These are phyloP conservation scores for Sturnira hondurensis DNA, from an alignment of 2,113 vertebrate genomes.

Conservation along the genomic window DNA sequence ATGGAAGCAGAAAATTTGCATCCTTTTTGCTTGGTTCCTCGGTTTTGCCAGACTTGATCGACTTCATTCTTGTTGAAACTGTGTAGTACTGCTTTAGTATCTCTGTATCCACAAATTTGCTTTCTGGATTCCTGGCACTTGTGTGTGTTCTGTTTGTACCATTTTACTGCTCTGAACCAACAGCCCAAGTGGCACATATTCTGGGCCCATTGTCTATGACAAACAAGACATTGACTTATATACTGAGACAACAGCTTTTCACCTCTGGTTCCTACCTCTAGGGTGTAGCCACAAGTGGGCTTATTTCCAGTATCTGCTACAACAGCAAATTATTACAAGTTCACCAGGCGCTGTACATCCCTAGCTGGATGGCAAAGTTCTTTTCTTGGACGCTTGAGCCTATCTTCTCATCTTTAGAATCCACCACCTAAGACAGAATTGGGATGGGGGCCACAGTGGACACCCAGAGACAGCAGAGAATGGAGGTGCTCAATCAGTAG, in stretches of 20 bases:
- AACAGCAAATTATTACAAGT: slow-evolving; percentile 83
- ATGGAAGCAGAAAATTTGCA: slow-evolving; percentile 77
- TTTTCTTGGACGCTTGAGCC: slow-evolving; percentile 88
- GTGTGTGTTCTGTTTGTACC: slow-evolving; percentile 96
- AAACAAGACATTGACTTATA: slow-evolving; percentile 96
- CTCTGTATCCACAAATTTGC: slow-evolving; percentile 78
- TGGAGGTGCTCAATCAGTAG: slow-evolving; percentile 94
- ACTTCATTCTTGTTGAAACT: slow-evolving; percentile 83
- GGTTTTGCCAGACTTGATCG: slow-evolving; percentile 84
- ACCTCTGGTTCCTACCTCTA: slow-evolving; percentile 95
- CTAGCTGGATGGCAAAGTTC: slow-evolving; percentile 84
- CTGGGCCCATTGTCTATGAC: slow-evolving; percentile 92
- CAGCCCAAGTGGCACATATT: slow-evolving; percentile 91
- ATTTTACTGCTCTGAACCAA: slow-evolving; percentile 93
- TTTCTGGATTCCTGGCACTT: slow-evolving; percentile 89
- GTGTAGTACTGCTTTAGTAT: slow-evolving; percentile 77
- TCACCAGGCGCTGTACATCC: slow-evolving; percentile 86
- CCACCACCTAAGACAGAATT: slow-evolving; percentile 84
- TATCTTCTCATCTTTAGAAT: slow-evolving; percentile 89
- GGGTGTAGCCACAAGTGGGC: slow-evolving; percentile 93
- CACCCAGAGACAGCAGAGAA: slow-evolving; percentile 95
- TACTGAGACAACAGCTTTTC: slow-evolving; percentile 94
- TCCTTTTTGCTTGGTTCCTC: slow-evolving; percentile 86
- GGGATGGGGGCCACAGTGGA: slow-evolving; percentile 98
- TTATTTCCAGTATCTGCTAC: slow-evolving; percentile 92